phyloP scores from a whole-genome alignment of 1,140 invertebrate species.

The Drosophila tani region DNA sequence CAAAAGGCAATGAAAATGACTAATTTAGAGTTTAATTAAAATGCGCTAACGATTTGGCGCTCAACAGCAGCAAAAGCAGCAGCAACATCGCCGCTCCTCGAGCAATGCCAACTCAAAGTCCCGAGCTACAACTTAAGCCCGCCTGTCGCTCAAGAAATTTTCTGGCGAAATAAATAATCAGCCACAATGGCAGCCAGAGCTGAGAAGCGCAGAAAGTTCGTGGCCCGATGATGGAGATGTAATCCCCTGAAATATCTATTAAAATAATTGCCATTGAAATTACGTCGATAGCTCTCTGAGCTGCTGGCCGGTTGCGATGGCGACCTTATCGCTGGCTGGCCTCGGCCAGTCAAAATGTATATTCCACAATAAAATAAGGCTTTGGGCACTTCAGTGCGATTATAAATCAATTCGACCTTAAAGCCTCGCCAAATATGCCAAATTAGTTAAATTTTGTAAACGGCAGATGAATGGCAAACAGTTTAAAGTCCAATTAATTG shows the following conservation, averaged over 20 bases:
- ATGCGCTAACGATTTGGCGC: constrained; percentile 75
- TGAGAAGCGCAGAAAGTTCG: constrained; percentile 4
- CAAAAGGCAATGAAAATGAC: constrained; percentile 79
- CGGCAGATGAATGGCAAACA: constrained; percentile 9
- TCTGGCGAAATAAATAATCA: constrained; percentile 63
- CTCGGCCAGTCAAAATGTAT: not conserved
- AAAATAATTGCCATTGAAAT: constrained; percentile 71
- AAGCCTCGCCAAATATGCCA: constrained; percentile 24
- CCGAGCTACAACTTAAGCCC: constrained; percentile 60
- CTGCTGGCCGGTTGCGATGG: constrained; percentile 23
- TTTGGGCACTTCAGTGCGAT: constrained; percentile 28
- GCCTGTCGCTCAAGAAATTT: constrained; percentile 66
- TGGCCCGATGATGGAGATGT: constrained; percentile 38
- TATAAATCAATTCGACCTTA: constrained; percentile 40
- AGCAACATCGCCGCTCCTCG: not conserved
- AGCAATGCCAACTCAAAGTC: constrained; percentile 43
- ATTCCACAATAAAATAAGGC: constrained; percentile 27
- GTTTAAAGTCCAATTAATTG: constrained; percentile 30
- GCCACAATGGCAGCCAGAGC: constrained; percentile 30
- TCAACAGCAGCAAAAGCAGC: constrained; percentile 38
- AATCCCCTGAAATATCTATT: constrained; percentile 51
- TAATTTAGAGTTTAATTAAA: constrained; percentile 84
- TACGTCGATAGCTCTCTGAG: constrained; percentile 43
- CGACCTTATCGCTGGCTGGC: constrained; percentile 19
- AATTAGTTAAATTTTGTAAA: not conserved